Conservation (phyloP, 2,888 invertebrate genomes). For the Drosophila parthenogenetica region DNA sequence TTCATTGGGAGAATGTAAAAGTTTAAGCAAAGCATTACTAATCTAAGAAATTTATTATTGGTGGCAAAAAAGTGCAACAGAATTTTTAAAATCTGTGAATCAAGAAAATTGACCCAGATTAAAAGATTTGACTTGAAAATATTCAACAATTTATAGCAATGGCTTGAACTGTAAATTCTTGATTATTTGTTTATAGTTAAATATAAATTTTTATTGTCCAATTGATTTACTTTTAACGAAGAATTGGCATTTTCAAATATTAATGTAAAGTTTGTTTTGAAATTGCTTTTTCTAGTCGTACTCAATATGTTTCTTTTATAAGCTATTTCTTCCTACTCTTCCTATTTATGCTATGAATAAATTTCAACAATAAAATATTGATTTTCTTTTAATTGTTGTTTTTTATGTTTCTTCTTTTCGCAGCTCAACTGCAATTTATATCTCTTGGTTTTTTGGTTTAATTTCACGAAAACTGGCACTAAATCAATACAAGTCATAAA, state of each 20-base stretch:
- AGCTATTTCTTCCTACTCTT: too few species aligned
- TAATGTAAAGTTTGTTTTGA: background rate
- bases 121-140: too few species aligned
- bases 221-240: background rate
- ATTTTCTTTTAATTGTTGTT: constrained; percentile 15
- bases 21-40: background rate
- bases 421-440: background rate
- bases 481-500: constrained; percentile 65
- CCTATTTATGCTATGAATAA: too few species aligned
- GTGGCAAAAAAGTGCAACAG: too few species aligned
- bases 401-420: constrained; percentile 1
- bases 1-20: background rate
- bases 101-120: too few species aligned
- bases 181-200: too few species aligned
- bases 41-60: too few species aligned
- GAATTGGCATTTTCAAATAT: background rate
- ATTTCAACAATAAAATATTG: constrained; percentile 11
- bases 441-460: background rate
- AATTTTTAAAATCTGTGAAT: too few species aligned
- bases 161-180: background rate
- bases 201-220: too few species aligned
- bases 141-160: background rate
- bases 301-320: too few species aligned
- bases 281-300: too few species aligned
- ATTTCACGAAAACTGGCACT: constrained; percentile 30